Evolutionary conservation across 2,797 vertebrate genomes (phyloP).

Genomic region (Phalanger gymnotis): DNA sequence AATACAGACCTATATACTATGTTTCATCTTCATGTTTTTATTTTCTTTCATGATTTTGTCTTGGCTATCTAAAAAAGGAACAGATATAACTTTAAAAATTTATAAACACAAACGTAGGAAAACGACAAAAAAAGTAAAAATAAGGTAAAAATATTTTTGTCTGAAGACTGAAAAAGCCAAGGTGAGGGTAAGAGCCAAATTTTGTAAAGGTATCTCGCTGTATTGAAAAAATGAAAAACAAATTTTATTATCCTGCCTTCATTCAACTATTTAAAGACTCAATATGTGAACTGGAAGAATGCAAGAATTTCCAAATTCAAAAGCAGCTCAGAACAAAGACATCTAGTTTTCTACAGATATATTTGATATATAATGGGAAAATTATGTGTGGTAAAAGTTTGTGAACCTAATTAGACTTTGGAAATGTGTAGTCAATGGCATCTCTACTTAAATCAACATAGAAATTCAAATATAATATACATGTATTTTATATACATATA

Average conservation of each 20-base stretch:
- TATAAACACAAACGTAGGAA: background rate
- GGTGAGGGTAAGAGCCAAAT: background rate
- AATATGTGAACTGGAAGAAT: background rate
- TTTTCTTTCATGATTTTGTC: background rate
- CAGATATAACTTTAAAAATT: background rate
- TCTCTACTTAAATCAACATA: constrained; percentile 21
- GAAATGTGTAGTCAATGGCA: background rate
- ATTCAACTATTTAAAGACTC: background rate
- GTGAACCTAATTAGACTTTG: background rate
- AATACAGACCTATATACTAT: background rate
- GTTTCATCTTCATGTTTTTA: background rate
- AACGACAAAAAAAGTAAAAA: background rate
- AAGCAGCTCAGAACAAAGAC: background rate
- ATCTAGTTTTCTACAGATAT: background rate
- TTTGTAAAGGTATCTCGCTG: background rate
- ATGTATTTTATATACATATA: too few relatives aligned
- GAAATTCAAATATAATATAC: too few relatives aligned
- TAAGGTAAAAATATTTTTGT: background rate
- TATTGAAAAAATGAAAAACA: constrained; percentile 39
- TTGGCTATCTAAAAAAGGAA: background rate
- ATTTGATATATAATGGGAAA: background rate
- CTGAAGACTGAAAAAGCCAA: background rate
- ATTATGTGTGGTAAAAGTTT: background rate
- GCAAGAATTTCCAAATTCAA: constrained; percentile 14
- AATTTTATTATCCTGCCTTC: background rate